Base-by-base conservation (phyloP, 1,140 invertebrate genomes). In the Eriosoma lanigerum region DNA sequence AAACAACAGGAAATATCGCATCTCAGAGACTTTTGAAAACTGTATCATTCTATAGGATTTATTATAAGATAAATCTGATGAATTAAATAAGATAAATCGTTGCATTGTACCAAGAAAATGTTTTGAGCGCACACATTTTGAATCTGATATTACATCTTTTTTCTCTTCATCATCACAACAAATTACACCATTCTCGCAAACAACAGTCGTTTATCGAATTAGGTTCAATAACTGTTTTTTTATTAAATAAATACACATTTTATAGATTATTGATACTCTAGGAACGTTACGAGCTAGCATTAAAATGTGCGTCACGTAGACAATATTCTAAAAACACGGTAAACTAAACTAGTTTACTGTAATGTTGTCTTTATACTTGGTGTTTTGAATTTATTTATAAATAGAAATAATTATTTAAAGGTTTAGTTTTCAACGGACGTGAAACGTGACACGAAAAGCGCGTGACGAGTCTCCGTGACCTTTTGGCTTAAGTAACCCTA, bases 121-220 rank as follows among this genome's bases (percentile, higher is more conserved):
- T n/a, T n/a, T n/a, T n/a, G n/a, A n/a, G n/a, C n/a, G n/a, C n/a
- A n/a, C n/a, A n/a, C n/a, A n/a, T n/a, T n/a, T n/a, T n/a, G n/a
- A n/a, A n/a, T n/a, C n/a, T n/a, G n/a, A n/a, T n/a, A n/a, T n/a
- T n/a, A n/a, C n/a, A n/a, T n/a, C n/a, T n/a, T n/a, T n/a, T n/a
- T n/a, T 38, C 8, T 38, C 8, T 38, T 8, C 32, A 38, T 38
- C 3, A 38, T 38, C 32, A 38, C 1, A n/a, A 62, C 12, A 19
- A 62, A 62, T 24, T 32, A 62, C 26, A 26, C 60, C 9, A 29
- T 62, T 62, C 26, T 24, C 9, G 19, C 60, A 19, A 62, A 62
- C 60, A 32, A 62, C 60, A 62, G 58, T 26, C 26, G 58, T 60
- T 60, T 60, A 24, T 26, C 5, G 58, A 60, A 60, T 26, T 60